Base-by-base conservation (phyloP, 2,888 invertebrate species). In the Meta bourneti region DNA sequence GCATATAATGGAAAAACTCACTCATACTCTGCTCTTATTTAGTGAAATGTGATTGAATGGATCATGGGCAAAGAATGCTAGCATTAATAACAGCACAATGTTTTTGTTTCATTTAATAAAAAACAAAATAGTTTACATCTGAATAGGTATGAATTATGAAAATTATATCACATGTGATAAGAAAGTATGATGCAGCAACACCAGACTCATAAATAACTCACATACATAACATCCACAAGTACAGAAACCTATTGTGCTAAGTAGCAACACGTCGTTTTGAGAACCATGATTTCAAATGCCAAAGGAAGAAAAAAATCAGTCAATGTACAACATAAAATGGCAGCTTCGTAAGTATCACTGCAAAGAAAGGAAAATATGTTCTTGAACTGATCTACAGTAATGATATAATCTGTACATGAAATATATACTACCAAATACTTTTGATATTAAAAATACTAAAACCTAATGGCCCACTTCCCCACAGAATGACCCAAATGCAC, bases 121-220 rank as follows among this genome's bases (percentile, higher is more conserved):
- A 87, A 84, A 88, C 87, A 92, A 92, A 92, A 92, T 92, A 92
- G 89, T 80, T 80, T 88, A 92, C 91, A 92, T 92, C 91, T 92
- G 89, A 92, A 75, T 86, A 83, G 81, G 70, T 89, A 90, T 89
- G 91, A 89, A 72, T 83, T 91, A 88, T 87, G 87, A 83, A 91
- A 90, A 86, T 87, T 91, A 92, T 92, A 92, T 92, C 88, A 92
- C 91, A 92, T 88, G 82, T 92, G 84, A 89, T 89, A 88, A 88
- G 81, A 90, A 87, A 82, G 84, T 85, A 88, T 51, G 88, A 92
- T 89, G 83, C 54, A 48, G n/a, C 79, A 89, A 79, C 91, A 88
- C 70, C 87, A 87, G 49, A 91, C 69, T 78, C 34, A 91, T 91
- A 91, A 91, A 91, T 91, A 91, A 91, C 72, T 77, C 70, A 87